A percentile compares a stretch with the other conserved stretches of the same genome.
phyloP scores from a whole-genome alignment of 2,113 vertebrate genomes.

The Capra hircus region DNA sequence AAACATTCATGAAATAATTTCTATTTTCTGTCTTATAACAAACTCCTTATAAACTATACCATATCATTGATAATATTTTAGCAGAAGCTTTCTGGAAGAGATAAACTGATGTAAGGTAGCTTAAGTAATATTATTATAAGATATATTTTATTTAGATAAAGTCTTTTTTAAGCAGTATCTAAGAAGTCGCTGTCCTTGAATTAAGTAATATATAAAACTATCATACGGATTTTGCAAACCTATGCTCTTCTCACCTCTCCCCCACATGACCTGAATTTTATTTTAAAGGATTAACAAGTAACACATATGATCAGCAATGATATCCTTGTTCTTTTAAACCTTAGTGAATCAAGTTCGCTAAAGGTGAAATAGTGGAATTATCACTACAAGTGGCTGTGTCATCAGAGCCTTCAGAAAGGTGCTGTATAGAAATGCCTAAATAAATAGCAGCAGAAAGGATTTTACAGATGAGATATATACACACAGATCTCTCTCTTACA shows the following conservation, averaged over 20 bases:
- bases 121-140: not conserved
- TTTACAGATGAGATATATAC: conserved; percentile 59
- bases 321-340: conserved; percentile 81
- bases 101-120: not conserved
- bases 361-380: conserved; percentile 84
- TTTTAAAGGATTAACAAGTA: conserved; percentile 81
- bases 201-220: conserved; percentile 69
- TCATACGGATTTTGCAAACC: conserved; percentile 65
- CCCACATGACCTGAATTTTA: conserved; percentile 74
- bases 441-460: conserved; percentile 77
- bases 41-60: conserved; percentile 5
- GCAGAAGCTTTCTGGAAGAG: conserved; percentile 58
- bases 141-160: conserved; percentile 33
- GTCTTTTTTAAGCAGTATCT: conserved; percentile 6
- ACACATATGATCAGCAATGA: conserved; percentile 75
- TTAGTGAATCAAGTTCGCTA: conserved; percentile 79
- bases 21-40: not conserved
- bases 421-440: conserved; percentile 80
- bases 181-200: conserved; percentile 56
- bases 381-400: conserved; percentile 81
- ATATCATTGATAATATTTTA: conserved; percentile 20
- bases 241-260: conserved; percentile 53
- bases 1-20: conserved; percentile 30
- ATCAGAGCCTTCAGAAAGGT: conserved; percentile 77
- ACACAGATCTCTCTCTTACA: conserved; percentile 36